Percentiles rank a stretch among this genome's conserved stretches.
Evolutionary conservation across 2,113 vertebrate species (phyloP).

Genomic region (Macrotus californicus): DNA sequence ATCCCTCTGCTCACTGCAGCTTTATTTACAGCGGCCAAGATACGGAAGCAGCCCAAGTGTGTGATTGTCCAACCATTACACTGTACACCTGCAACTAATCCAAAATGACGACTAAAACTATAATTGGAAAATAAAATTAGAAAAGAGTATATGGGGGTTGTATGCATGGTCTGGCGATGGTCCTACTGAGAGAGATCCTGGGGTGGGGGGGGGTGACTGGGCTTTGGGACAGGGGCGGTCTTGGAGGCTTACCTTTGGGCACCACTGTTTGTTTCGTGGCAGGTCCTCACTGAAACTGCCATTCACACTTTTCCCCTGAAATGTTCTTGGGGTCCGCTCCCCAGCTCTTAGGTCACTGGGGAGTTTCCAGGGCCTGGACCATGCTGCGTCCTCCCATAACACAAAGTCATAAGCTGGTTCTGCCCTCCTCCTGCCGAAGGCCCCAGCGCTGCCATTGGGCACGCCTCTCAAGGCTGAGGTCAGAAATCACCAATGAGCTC

Average conservation of each 20-base stretch:
- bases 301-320: neutral
- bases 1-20: neutral
- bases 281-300: neutral
- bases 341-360: neutral
- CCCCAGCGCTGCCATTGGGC: too few relatives aligned
- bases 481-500: neutral
- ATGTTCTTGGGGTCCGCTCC: neutral
- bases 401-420: neutral
- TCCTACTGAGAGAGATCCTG: neutral
- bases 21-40: neutral
- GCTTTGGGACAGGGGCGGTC: neutral
- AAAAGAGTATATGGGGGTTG: neutral
- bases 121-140: neutral
- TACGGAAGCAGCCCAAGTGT: neutral
- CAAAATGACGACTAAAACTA: neutral
- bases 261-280: accelerated
- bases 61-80: neutral
- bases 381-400: neutral
- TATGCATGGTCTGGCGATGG: neutral
- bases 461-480: neutral
- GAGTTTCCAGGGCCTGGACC: neutral
- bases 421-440: neutral
- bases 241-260: neutral
- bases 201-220: neutral
- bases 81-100: neutral